Evolutionary conservation across 2,113 vertebrate genomes (phyloP).

Genomic region (Oenanthe oenanthe): DNA sequence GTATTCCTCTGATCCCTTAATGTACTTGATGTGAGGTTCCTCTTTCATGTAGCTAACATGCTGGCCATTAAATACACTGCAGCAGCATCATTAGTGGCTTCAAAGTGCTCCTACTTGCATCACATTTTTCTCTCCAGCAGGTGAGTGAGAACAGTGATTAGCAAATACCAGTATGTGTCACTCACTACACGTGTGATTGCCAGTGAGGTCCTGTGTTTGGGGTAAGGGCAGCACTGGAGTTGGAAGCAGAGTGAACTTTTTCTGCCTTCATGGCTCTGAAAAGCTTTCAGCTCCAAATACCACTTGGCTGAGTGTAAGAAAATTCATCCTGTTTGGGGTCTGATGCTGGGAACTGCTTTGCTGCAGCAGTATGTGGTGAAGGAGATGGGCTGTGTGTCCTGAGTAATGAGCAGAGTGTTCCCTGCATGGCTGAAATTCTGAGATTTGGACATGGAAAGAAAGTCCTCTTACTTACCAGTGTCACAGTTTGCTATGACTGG

Average conservation of each 20-base stretch:
- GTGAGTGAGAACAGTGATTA: constrained; percentile 40
- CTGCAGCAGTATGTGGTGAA: neutral
- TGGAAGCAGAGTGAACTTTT: neutral
- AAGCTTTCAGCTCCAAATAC: neutral
- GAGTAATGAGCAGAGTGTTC: neutral
- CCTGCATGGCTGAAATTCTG: neutral
- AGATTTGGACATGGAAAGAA: neutral
- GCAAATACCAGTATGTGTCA: neutral
- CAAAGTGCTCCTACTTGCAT: constrained; percentile 58
- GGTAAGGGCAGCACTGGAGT: neutral
- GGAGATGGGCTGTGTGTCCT: neutral
- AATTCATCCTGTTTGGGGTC: neutral
- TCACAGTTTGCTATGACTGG: neutral
- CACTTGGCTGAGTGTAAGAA: neutral
- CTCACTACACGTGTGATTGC: neutral
- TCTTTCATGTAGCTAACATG: constrained; percentile 64
- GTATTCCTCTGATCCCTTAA: constrained; percentile 68
- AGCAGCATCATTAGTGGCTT: constrained; percentile 64
- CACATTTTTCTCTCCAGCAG: constrained; percentile 54
- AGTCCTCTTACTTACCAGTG: neutral
- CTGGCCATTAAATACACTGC: constrained; percentile 62
- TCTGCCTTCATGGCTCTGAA: neutral
- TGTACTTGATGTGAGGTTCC: constrained; percentile 64
- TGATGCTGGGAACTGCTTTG: neutral
- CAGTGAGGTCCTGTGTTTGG: neutral